phyloP scores from a whole-genome alignment of 2,888 invertebrate species.

The Abrostola triplasia region DNA sequence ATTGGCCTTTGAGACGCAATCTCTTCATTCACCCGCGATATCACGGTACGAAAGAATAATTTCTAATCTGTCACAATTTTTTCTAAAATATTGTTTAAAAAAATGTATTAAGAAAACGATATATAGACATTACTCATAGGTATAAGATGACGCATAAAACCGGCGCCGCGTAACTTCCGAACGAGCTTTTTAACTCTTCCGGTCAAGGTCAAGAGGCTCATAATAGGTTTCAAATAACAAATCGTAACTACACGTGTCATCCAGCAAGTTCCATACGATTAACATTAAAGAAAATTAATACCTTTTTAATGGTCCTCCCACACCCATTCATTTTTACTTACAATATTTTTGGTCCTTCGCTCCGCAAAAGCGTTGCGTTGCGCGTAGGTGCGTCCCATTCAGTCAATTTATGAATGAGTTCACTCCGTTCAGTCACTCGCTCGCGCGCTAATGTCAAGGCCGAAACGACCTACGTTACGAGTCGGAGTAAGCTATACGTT shows the following conservation, averaged over 20 bases:
- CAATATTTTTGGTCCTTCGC: constrained; percentile 23
- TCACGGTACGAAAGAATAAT: no score
- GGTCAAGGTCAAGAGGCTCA: constrained; percentile 39
- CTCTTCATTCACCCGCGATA: no score
- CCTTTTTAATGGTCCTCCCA: constrained; percentile 1
- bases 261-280: neutral
- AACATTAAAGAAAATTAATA: neutral
- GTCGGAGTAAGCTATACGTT: neutral
- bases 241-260: constrained; percentile 8
- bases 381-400: constrained; percentile 61
- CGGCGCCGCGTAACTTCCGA: constrained; percentile 17
- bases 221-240: constrained; percentile 22
- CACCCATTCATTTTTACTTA: constrained; percentile 2
- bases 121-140: neutral
- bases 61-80: no score
- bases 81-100: no score
- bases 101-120: neutral
- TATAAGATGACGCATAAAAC: constrained; percentile 21
- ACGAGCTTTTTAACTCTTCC: constrained; percentile 9
- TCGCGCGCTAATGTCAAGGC: constrained; percentile 56
- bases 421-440: constrained; percentile 50
- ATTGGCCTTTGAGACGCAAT: no score
- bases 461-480: constrained; percentile 44
- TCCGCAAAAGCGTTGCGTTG: constrained; percentile 16
- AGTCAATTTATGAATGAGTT: constrained; percentile 63